Evolutionary conservation across 2,797 vertebrate species (phyloP).

Genomic region (Telmatherina bonti): DNA sequence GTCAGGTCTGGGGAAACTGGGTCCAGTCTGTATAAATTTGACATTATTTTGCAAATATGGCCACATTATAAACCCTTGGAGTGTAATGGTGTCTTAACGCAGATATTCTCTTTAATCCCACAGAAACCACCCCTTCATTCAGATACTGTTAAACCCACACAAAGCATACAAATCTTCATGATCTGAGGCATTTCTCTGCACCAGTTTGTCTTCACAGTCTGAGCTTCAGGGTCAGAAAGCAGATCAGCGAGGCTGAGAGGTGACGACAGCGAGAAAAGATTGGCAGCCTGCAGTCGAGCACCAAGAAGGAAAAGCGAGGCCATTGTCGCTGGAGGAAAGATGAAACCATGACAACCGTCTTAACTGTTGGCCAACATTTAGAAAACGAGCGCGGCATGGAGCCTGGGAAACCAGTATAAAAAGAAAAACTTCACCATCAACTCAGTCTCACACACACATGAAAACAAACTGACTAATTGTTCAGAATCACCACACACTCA

Average conservation of each 20-base stretch:
- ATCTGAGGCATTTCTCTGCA: too few species aligned
- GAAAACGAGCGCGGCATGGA: conserved; percentile 46
- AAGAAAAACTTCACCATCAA: conserved; percentile 12
- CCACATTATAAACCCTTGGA: too few species aligned
- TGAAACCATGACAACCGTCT: conserved; percentile 81
- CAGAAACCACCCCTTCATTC: too few species aligned
- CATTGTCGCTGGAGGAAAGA: conserved; percentile 71
- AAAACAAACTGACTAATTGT: conserved; percentile 58
- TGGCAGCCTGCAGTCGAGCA: conserved; percentile 54
- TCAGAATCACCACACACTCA: conserved; percentile 33
- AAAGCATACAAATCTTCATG: too few species aligned
- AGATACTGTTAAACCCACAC: too few species aligned
- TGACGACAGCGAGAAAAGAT: conserved; percentile 6
- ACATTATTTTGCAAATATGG: too few species aligned
- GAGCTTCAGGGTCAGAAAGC: neutral
- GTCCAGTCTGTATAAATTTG: too few species aligned
- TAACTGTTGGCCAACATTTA: conserved; percentile 56
- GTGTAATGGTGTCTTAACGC: too few species aligned
- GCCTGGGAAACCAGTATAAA: conserved; percentile 39
- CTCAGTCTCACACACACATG: neutral
- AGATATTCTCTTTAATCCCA: too few species aligned
- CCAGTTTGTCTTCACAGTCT: too few species aligned
- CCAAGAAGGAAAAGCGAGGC: conserved; percentile 58
- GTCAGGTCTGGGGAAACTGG: too few species aligned
- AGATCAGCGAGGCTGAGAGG: neutral